Evolutionary conservation across 2,888 invertebrate genomes (phyloP).

Genomic region (Pantelozetes paolii): DNA sequence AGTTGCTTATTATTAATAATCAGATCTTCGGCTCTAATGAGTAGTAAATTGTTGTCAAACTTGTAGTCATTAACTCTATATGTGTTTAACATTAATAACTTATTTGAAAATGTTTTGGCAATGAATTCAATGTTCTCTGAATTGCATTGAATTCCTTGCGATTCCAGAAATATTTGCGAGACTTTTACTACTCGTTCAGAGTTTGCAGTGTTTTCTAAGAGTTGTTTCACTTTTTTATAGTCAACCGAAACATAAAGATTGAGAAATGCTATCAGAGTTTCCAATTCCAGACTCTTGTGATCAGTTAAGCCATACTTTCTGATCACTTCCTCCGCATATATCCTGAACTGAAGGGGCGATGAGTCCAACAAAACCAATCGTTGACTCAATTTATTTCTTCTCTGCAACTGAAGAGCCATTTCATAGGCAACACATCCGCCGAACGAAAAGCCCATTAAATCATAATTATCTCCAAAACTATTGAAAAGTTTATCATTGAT

Average conservation of each 20-base stretch:
- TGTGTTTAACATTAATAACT: constrained; percentile 36
- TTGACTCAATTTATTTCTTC: constrained; percentile 49
- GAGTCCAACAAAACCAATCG: constrained; percentile 78
- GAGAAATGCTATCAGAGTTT: constrained; percentile 28
- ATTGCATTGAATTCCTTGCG: constrained; percentile 1
- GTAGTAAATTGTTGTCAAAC: constrained; percentile 20
- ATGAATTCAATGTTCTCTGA: constrained; percentile 36
- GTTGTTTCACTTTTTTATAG: constrained; percentile 29
- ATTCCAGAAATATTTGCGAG: constrained; percentile 27
- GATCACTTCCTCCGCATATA: constrained; percentile 28
- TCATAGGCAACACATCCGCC: constrained; percentile 88
- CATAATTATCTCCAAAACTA: constrained; percentile 66
- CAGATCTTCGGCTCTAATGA: constrained; percentile 29
- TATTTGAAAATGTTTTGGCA: constrained; percentile 35
- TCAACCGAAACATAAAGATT: constrained; percentile 26
- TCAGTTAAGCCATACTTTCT: constrained; percentile 15
- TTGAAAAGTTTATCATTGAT: constrained; percentile 21
- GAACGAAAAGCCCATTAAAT: constrained; percentile 88
- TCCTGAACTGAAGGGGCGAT: constrained; percentile 57
- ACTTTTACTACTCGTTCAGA: background rate
- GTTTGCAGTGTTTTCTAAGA: background rate
- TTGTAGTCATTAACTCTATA: background rate
- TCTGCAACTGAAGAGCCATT: constrained; percentile 79
- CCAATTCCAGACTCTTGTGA: constrained; percentile 27
- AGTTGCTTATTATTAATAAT: constrained; percentile 4